Evolutionary conservation across 2,113 vertebrate species (phyloP).

Genomic region (Zapornia atra): DNA sequence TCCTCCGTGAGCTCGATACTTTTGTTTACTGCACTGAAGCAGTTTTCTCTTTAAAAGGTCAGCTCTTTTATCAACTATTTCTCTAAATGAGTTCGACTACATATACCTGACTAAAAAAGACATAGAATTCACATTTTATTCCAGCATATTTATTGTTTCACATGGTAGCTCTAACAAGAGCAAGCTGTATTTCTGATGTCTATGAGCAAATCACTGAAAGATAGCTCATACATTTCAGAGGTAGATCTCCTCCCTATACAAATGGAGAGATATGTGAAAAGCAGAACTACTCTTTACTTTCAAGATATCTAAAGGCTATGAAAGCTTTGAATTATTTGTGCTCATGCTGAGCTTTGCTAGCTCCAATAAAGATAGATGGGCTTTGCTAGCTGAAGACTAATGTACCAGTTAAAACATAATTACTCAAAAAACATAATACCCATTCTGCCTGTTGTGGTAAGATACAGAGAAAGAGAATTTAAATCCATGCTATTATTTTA

Average conservation of each 20-base stretch:
- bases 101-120: neutral
- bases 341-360: constrained; percentile 12
- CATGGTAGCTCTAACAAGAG: neutral
- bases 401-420: neutral
- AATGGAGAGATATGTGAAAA: neutral
- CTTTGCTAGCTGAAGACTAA: neutral
- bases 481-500: neutral
- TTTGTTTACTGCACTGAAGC: neutral
- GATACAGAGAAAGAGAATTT: neutral
- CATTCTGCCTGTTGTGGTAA: neutral
- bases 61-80: neutral
- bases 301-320: neutral
- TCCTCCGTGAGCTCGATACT: neutral
- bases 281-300: neutral
- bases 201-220: neutral
- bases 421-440: neutral
- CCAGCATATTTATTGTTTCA: neutral
- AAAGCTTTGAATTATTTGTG: constrained; percentile 57
- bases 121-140: neutral
- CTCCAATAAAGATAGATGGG: neutral
- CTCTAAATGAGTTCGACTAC: neutral
- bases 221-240: neutral
- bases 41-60: neutral
- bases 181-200: neutral
- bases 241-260: neutral